Evolutionary conservation across 2,113 vertebrate genomes (phyloP).

Genomic region (Syngnathus typhle): DNA sequence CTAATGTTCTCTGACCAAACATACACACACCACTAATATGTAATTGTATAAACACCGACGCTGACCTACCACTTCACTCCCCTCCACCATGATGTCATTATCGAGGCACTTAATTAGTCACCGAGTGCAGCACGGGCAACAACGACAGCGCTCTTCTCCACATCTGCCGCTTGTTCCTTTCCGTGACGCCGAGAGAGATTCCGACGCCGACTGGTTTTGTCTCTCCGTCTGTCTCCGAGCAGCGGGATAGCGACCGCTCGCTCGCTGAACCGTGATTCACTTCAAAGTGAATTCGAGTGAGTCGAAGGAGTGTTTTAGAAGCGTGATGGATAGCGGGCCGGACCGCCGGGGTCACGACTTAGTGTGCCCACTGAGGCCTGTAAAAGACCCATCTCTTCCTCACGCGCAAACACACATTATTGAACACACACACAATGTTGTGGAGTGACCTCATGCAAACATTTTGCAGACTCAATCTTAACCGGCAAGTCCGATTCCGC

Average conservation of each 20-base stretch:
- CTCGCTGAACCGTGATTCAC: background rate
- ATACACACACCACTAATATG: constrained; percentile 34
- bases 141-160: constrained; percentile 8
- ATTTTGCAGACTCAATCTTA: background rate
- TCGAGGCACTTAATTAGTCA: constrained; percentile 73
- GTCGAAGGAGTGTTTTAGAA: background rate
- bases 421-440: background rate
- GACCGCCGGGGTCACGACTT: background rate
- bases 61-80: constrained; percentile 42
- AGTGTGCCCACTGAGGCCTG: background rate
- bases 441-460: background rate
- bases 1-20: constrained; percentile 55
- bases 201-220: background rate
- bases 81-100: constrained; percentile 64
- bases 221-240: background rate
- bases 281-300: background rate
- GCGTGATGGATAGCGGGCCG: background rate
- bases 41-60: constrained; percentile 50
- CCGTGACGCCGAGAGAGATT: background rate
- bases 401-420: background rate
- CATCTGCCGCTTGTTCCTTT: background rate
- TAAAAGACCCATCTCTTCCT: background rate
- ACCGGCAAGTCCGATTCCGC: constrained; percentile 13
- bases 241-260: constrained; percentile 2
- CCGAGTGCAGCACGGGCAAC: constrained; percentile 33